Conservation (phyloP, 2,888 invertebrate genomes). For the Heliconius cydno region DNA sequence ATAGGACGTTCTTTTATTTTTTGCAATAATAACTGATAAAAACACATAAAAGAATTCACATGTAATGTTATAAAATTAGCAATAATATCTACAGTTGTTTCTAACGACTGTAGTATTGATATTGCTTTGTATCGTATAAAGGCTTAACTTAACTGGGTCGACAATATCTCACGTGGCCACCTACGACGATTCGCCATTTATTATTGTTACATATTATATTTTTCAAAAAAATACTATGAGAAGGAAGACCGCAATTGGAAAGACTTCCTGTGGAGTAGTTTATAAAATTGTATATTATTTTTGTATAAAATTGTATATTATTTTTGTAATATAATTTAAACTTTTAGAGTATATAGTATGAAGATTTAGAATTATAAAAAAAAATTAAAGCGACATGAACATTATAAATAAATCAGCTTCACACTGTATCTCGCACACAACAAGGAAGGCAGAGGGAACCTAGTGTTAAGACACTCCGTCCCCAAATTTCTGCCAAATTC, state of each 20-base stretch:
- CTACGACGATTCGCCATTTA: conserved; percentile 15
- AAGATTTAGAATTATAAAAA: no score
- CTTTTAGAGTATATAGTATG: no score
- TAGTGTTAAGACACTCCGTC: no score
- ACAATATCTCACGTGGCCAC: conserved; percentile 14
- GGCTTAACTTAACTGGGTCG: conserved; percentile 16
- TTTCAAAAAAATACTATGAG: neutral
- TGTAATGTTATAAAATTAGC: neutral
- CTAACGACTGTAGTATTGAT: neutral
- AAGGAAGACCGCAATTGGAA: neutral
- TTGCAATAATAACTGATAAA: no score
- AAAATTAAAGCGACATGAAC: no score
- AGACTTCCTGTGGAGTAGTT: conserved; percentile 1
- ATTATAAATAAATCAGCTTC: no score
- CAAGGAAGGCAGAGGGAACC: no score
- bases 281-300: neutral
- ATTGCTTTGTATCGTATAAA: neutral
- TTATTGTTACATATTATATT: neutral
- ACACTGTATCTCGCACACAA: no score
- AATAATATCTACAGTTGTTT: neutral
- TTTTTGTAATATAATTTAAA: neutral
- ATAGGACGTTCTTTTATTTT: no score
- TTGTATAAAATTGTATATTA: neutral
- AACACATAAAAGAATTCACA: neutral
- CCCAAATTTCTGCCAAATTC: no score